Conservation (phyloP, 2,113 vertebrate genomes). For the Notarius lentiginosus region DNA sequence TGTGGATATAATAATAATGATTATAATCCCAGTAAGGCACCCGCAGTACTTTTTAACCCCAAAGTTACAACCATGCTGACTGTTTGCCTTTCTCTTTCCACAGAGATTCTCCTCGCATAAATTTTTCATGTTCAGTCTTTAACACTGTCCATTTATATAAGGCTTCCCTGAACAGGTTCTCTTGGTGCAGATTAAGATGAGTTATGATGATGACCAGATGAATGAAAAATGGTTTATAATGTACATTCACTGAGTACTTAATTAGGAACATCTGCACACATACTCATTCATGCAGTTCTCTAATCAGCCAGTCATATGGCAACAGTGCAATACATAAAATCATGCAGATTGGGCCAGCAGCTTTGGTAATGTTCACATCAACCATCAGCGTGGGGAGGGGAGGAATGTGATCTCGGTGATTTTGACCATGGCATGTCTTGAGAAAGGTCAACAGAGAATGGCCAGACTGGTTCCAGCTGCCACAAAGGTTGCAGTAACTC, state of each 20-base stretch:
- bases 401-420: no score
- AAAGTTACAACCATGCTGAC: neutral
- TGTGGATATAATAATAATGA: no score
- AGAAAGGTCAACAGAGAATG: neutral
- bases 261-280: no score
- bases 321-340: neutral
- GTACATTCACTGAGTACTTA: no score
- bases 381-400: neutral
- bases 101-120: neutral
- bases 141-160: neutral
- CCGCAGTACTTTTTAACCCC: neutral
- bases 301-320: neutral
- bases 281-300: neutral
- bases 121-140: neutral
- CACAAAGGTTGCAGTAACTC: neutral
- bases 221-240: no score
- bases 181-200: no score
- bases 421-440: neutral
- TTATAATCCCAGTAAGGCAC: neutral
- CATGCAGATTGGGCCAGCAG: neutral
- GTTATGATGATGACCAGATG: no score
- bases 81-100: neutral
- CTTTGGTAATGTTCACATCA: neutral
- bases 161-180: no score
- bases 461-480: neutral